A percentile compares a stretch with the other conserved stretches of the same genome.
phyloP scores from a whole-genome alignment of 1,140 invertebrate genomes.

The Cherax destructor region DNA sequence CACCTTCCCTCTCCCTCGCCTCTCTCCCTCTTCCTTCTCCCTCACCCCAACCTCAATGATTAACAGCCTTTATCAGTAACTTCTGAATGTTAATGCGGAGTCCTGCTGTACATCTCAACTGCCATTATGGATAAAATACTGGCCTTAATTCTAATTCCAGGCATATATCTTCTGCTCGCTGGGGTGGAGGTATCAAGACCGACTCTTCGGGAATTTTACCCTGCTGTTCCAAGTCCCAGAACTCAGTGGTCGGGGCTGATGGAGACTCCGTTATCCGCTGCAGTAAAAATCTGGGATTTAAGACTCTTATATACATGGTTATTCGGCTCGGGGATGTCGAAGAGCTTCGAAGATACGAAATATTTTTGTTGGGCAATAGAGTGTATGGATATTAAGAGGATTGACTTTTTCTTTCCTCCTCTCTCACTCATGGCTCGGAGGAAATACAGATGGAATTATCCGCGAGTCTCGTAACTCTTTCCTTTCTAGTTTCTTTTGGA shows the following conservation, averaged over 20 bases:
- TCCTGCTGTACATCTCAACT: constrained; percentile 49
- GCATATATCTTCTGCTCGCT: constrained; percentile 51
- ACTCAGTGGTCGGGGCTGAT: background rate
- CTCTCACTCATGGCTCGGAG: constrained; percentile 14
- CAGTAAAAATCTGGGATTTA: background rate
- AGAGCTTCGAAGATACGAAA: background rate
- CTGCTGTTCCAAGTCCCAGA: background rate
- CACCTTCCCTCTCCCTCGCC: constrained; percentile 8
- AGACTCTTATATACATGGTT: background rate
- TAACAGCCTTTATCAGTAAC: constrained; percentile 58
- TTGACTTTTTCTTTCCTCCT: background rate
- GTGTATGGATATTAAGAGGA: background rate
- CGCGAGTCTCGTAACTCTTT: constrained; percentile 52
- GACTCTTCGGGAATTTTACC: background rate
- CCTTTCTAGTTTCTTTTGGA: constrained; percentile 31
- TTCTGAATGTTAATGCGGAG: constrained; percentile 57
- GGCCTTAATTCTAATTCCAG: constrained; percentile 40
- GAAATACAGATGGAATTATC: constrained; percentile 35
- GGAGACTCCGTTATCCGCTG: too few species aligned
- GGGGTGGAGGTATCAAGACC: constrained; percentile 4
- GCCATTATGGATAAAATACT: constrained; percentile 56
- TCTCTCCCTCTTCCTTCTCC: background rate
- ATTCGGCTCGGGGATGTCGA: background rate
- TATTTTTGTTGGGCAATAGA: background rate
- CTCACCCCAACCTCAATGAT: constrained; percentile 25